phyloP scores from a whole-genome alignment of 1,140 invertebrate species.

The Meloidogyne floridensis region DNA sequence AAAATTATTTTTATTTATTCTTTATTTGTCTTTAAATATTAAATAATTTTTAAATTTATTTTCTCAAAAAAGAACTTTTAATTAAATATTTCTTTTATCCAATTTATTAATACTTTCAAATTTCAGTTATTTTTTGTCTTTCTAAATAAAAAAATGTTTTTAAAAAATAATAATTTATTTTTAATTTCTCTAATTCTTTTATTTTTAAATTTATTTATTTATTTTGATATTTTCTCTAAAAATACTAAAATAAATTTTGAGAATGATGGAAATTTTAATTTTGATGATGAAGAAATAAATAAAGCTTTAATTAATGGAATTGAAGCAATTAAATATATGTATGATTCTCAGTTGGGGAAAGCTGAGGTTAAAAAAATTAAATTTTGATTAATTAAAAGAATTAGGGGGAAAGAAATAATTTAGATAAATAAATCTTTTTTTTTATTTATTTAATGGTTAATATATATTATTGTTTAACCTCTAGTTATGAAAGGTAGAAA shows the following conservation, averaged over 20 bases:
- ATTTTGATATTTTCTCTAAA: neutral
- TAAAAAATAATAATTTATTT: conserved; percentile 7
- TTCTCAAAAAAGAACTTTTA: too few relatives aligned
- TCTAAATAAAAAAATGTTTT: neutral
- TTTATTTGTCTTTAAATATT: too few relatives aligned
- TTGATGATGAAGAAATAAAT: neutral
- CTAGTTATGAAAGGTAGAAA: too few relatives aligned
- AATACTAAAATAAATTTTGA: neutral
- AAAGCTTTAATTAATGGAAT: conserved; percentile 23
- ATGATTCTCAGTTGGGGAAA: conserved; percentile 20
- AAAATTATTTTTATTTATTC: too few relatives aligned
- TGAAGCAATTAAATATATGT: conserved; percentile 22
- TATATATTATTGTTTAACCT: too few relatives aligned
- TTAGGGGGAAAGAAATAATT: too few relatives aligned
- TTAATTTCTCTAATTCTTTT: neutral
- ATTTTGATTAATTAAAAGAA: neutral
- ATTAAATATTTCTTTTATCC: too few relatives aligned
- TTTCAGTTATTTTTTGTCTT: neutral
- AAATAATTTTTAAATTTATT: too few relatives aligned
- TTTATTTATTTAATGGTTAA: too few relatives aligned
- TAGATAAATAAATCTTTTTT: too few relatives aligned
- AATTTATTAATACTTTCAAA: neutral
- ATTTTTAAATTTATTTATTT: conserved; percentile 1
- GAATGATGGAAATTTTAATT: neutral
- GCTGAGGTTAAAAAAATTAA: conserved; percentile 13